Conservation (phyloP, 1,140 invertebrate genomes). For the Teleogryllus occipitalis region DNA sequence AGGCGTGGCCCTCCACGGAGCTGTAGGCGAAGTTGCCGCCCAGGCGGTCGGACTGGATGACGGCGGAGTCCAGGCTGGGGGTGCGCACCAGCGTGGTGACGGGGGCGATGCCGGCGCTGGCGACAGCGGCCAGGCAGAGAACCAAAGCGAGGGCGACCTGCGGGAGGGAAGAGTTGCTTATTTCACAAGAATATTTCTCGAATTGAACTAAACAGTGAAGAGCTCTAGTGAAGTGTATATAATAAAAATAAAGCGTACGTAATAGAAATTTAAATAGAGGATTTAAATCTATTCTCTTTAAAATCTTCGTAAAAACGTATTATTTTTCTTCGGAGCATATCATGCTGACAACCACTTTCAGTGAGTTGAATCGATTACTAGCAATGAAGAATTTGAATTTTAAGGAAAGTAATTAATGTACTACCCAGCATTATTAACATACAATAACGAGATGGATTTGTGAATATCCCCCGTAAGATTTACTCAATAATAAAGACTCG, state of each 20-base stretch:
- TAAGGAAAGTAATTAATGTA: too few species aligned
- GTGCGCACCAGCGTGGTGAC: conserved; percentile 36
- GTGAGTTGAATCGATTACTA: too few species aligned
- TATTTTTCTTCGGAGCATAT: too few species aligned
- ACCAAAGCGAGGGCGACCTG: neutral
- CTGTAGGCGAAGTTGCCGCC: conserved; percentile 49
- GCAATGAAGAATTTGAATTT: too few species aligned
- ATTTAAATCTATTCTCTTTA: neutral
- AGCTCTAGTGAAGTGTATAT: neutral
- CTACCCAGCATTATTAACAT: too few species aligned
- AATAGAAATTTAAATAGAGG: neutral
- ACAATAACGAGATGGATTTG: too few species aligned
- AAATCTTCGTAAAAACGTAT: too few species aligned
- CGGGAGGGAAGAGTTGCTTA: neutral
- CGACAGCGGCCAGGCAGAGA: conserved; percentile 10
- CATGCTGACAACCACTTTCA: too few species aligned
- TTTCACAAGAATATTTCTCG: neutral
- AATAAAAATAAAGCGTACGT: neutral
- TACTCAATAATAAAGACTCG: too few species aligned
- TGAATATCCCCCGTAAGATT: too few species aligned
- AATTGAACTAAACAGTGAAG: neutral
- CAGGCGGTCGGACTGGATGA: conserved; percentile 42
- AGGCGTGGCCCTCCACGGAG: conserved; percentile 44
- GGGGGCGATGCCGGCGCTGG: conserved; percentile 29
- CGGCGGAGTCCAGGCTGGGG: conserved; percentile 42